Base-by-base conservation (phyloP, 2,797 vertebrate species). In the Podarcis lilfordi region DNA sequence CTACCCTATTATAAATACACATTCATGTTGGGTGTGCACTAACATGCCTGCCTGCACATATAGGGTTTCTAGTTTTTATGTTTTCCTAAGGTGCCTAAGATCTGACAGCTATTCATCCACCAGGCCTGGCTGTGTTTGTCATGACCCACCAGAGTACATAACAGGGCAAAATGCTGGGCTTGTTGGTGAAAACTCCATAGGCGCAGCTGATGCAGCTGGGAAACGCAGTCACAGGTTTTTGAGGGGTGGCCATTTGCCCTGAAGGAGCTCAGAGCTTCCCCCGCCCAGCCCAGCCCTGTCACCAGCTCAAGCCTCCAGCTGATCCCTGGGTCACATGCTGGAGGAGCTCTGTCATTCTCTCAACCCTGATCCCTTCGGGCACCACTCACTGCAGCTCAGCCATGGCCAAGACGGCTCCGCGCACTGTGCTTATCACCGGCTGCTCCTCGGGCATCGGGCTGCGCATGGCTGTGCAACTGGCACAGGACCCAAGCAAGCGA, bases 361-460 rank as follows among this genome's bases (percentile, higher is more conserved):
- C 69, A 68, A 23, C 23, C 43, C 82, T 85, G 87, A 84, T 79
- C 82, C 29, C 23, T 72, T 50, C 40, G 25, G 27, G 69, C 79
- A 40, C 9, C 72, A 75, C 59, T 76, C 77, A 45, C n/a, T 55
- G 43, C 69, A 1, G 77, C 3, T 80, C 92, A 90, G 97, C 95
- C 96, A 99, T 99, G 98, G 98, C 98, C 89, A 96, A 96, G 95
- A 93, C 96, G 35, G 96, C 94, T 95, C 97, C 97, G 89, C 98
- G 96, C 96, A 98, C 97, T 9, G 98, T 99, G 81, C 96, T 99
- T 82, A 96, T 99, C 97, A 99, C 98, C 29, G 98, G 98, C 95
- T 99, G 98, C 94, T 99, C 98, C 85, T 99, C 98, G 0, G 98
- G 98, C 91, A 98, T 99, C 88, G 98, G 98, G 91, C 96, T 99